Evolutionary conservation across 2,888 invertebrate genomes (phyloP), one percentile per base, ranked within the genome.

Genomic region (Apomyelois bistriatella): DNA sequence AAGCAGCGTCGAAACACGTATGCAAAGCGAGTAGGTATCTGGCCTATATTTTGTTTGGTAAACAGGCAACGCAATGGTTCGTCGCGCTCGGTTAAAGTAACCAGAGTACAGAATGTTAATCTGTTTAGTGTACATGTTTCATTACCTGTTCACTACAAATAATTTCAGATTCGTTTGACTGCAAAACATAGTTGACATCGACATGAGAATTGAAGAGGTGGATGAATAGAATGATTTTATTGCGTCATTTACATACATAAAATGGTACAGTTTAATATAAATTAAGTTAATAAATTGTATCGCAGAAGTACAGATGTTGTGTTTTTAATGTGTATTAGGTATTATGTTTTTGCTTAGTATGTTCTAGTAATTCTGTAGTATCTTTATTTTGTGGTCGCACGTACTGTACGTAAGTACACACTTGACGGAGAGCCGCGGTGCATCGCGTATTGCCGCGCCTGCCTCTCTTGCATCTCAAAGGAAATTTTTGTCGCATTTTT

Each of bases 21-120:
- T 13, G 35, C 48, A 13, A 17, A 38, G 28, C 28, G 48, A 38
- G 38, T 22, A 22, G 22, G 22, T 37, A 42, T 49, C 48, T 52
- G 53, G 49, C 53, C 48, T 58, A 53, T 54, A 55, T 58, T 53
- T 53, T 58, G 58, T 59, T 58, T 55, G 53, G 51, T 59, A 54
- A 57, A 55, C 57, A 59, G 53, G 38, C 30, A 30, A 22, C 22
- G 37, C 46, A 46, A 28, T 42, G 28, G 5, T 42, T 43, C n/a
- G 41, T 51, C 12, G 15, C 38, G 12, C 38, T 7, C n/a, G n/a
- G n/a, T 1, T 9, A 40, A 40, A 40, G 9, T 40, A 40, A 40
- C 3, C 9, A 16, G 8, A 16, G 7, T 40, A 7, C 3, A 16
- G 40, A 40, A 12, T 9, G 7, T 0, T 32, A n/a, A n/a, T n/a